These are phyloP conservation scores for Holacanthus passer DNA, from an alignment of 2,113 vertebrate genomes.

Conservation along the genomic window DNA sequence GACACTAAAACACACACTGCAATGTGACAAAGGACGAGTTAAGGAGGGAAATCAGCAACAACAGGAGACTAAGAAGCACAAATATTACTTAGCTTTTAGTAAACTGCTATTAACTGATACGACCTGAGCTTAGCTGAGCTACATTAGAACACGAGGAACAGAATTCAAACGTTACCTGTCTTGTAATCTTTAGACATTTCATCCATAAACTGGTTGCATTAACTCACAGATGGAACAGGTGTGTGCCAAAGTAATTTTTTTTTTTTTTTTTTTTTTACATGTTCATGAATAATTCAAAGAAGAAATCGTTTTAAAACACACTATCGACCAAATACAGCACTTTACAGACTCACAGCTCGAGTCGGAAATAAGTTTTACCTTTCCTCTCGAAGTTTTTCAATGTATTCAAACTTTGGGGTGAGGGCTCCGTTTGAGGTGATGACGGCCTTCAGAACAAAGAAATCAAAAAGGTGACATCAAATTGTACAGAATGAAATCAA, in stretches of 20 bases:
- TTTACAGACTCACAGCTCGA: neutral
- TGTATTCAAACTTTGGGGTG: slow-evolving; percentile 96
- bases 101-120: neutral
- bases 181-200: slow-evolving; percentile 51
- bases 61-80: slow-evolving; percentile 28
- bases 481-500: neutral
- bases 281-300: neutral
- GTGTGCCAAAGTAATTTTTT: slow-evolving; percentile 35
- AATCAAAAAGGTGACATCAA: neutral
- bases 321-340: neutral
- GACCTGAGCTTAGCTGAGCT: too few species aligned
- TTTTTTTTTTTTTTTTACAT: neutral
- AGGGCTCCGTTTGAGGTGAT: slow-evolving; percentile 95
- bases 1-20: slow-evolving; percentile 21
- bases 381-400: slow-evolving; percentile 91
- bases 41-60: slow-evolving; percentile 13
- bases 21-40: neutral
- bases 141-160: neutral
- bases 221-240: slow-evolving; percentile 23
- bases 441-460: slow-evolving; percentile 88
- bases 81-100: neutral
- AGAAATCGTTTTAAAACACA: neutral
- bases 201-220: slow-evolving; percentile 37
- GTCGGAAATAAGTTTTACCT: slow-evolving; percentile 83
- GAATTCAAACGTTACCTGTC: slow-evolving; percentile 53